Base-by-base conservation (phyloP, 2,797 vertebrate genomes). In the Yasuhikotakia modesta region DNA sequence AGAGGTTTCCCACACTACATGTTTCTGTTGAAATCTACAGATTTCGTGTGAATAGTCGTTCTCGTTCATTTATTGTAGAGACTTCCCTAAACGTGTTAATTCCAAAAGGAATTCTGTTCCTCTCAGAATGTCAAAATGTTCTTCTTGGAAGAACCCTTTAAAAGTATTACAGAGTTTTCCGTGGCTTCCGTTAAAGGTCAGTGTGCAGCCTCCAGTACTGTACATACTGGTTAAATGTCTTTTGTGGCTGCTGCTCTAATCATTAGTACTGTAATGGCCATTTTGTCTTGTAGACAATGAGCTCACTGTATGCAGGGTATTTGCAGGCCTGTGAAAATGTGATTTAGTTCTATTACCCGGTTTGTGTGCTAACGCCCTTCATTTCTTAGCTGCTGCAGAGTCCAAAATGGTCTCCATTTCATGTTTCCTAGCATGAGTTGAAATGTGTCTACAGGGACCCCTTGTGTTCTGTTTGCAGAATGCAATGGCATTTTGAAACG, bases 281-380 rank as follows among this genome's bases (percentile, higher is more conserved):
- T 46, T 16, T 14, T 35, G 58, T 68, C 61, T 70, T 14, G 32
- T 35, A 48, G 68, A 81, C 70, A 76, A 22, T 79, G 35, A 75
- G 63, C 24, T 22, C 17, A 69, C 43, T 66, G 76, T 71, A 27
- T 45, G 70, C 81, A 80, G 77, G 81, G 81, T 82, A 76, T 81
- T 52, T 24, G 30, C 67, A 32, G 79, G 55, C 32, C 50, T 74
- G 50, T 78, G 43, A 22, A 50, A 22, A 65, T 52, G 57, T 67
- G 35, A 65, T 58, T 55, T 70, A 60, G 10, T 76, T 79, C 60
- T 14, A 1, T 67, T 24, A 68, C 53, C 6, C 50, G 19, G 50
- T 39, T 70, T 52, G 53, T 43, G 74, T 11, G 24, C 67, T 58
- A 67, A 70, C 19, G 66, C 58, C 11, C 39, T 43, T 43, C 39